phyloP scores from a whole-genome alignment of 2,797 vertebrate genomes.

The Microcaecilia unicolor region DNA sequence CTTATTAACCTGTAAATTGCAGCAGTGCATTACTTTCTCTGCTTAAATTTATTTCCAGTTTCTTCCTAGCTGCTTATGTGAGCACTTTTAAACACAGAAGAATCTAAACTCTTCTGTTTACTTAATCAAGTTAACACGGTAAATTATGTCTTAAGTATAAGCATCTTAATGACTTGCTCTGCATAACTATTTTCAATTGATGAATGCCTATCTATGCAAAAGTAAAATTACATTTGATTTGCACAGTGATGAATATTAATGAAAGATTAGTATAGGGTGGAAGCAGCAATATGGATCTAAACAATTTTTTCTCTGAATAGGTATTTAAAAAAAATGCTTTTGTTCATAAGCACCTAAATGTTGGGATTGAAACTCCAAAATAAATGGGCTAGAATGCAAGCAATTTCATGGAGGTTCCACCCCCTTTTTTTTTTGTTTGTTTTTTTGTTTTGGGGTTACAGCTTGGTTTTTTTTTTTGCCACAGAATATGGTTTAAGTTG shows the following conservation, averaged over 20 bases:
- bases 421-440: no score
- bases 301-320: no score
- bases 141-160: constrained; percentile 12
- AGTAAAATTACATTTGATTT: constrained; percentile 30
- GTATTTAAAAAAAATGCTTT: constrained; percentile 15
- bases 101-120: constrained; percentile 31
- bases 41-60: constrained; percentile 26
- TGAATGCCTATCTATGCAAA: constrained; percentile 20
- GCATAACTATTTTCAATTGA: constrained; percentile 33
- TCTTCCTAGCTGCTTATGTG: constrained; percentile 18
- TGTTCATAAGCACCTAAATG: no score
- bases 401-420: no score
- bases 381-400: no score
- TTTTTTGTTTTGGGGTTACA: no score
- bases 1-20: no score
- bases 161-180: constrained; percentile 31
- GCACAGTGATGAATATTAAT: constrained; percentile 39
- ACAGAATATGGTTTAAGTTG: no score
- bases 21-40: no score
- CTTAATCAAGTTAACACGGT: constrained; percentile 18
- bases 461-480: no score
- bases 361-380: no score
- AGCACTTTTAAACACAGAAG: constrained; percentile 36
- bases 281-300: no score
- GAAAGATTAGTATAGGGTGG: constrained; percentile 17